Conservation (phyloP, 2,888 invertebrate species). For the Epirrhoe alternata region DNA sequence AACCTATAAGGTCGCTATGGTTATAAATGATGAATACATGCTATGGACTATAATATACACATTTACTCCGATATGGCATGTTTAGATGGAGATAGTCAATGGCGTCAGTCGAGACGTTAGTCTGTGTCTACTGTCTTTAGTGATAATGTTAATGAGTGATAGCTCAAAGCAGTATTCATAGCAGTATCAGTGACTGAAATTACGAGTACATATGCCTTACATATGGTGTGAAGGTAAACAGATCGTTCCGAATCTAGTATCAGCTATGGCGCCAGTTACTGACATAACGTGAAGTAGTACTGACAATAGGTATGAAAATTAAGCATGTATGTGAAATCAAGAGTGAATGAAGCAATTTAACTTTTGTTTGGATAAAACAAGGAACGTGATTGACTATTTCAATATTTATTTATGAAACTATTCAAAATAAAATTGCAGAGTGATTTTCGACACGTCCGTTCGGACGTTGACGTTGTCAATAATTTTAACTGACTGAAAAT, state of each 20-base stretch:
- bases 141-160: neutral
- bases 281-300: neutral
- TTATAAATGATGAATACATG: constrained; percentile 2
- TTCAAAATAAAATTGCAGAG: no score
- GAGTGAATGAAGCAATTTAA: neutral
- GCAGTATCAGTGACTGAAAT: neutral
- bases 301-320: neutral
- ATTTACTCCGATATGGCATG: constrained; percentile 7
- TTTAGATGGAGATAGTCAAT: constrained; percentile 5
- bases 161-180: neutral
- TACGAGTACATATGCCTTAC: no score
- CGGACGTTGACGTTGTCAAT: no score
- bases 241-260: neutral
- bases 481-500: no score
- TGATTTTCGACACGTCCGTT: no score
- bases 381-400: no score
- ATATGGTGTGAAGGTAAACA: neutral
- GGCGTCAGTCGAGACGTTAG: neutral
- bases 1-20: no score
- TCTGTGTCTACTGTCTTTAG: neutral
- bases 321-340: neutral
- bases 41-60: neutral
- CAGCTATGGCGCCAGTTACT: neutral
- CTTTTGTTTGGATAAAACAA: neutral
- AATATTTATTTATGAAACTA: no score